A percentile compares a stretch with the other conserved stretches of the same genome.
phyloP scores from a whole-genome alignment of 2,113 vertebrate genomes.

The Tonatia bakeri region DNA sequence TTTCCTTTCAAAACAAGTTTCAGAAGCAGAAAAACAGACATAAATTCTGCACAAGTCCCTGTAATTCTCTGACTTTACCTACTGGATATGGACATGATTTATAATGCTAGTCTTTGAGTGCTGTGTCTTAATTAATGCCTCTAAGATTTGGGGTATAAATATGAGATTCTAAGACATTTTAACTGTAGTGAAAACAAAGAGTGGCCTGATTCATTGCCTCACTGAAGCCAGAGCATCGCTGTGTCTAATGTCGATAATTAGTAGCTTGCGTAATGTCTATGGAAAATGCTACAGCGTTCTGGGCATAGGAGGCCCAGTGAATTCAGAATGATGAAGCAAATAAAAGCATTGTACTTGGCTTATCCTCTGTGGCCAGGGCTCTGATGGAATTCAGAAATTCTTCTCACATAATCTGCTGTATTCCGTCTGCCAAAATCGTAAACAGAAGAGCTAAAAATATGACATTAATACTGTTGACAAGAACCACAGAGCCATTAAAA shows the following conservation, averaged over 20 bases:
- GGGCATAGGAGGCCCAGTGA: background rate
- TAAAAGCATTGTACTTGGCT: conserved; percentile 46
- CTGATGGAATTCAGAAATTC: conserved; percentile 65
- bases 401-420: conserved; percentile 14
- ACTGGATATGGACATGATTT: conserved; percentile 44
- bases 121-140: conserved; percentile 62
- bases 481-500: conserved; percentile 3
- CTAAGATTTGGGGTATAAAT: conserved; percentile 46
- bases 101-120: conserved; percentile 59
- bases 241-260: conserved; percentile 71
- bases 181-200: conserved; percentile 52
- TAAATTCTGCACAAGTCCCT: conserved; percentile 48
- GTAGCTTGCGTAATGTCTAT: conserved; percentile 64
- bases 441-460: conserved; percentile 69
- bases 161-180: conserved; percentile 58
- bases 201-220: background rate
- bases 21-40: conserved; percentile 52
- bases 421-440: conserved; percentile 66
- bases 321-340: conserved; percentile 33
- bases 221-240: conserved; percentile 43
- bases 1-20: conserved; percentile 62
- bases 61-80: conserved; percentile 50
- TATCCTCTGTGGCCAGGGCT: background rate
- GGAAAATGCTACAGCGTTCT: conserved; percentile 51
- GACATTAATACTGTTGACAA: conserved; percentile 54